phyloP scores from a whole-genome alignment of 2,888 invertebrate species.

The Nomada goodeniana region DNA sequence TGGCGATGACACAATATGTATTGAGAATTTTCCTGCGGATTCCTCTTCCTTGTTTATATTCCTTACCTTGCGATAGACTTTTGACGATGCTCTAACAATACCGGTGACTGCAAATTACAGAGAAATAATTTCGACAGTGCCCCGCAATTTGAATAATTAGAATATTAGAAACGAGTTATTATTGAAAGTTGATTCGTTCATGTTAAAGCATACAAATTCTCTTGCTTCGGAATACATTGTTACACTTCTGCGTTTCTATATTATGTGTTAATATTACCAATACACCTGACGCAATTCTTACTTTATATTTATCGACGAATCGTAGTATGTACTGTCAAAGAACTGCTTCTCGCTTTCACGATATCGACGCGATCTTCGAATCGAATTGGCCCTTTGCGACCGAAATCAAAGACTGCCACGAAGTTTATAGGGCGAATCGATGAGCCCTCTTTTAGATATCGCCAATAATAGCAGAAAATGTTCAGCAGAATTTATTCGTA shows the following conservation, averaged over 20 bases:
- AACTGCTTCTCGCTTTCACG: not conserved
- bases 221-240: not conserved
- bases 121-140: not conserved
- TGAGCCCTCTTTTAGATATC: slow-evolving; percentile 7
- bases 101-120: not conserved
- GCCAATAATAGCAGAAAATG: slow-evolving; percentile 1
- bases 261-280: not conserved
- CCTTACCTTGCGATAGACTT: not conserved
- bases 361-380: not conserved
- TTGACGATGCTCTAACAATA: not conserved
- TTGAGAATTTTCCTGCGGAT: slow-evolving; percentile 14
- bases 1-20: slow-evolving; percentile 7
- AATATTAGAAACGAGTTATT: too few species aligned
- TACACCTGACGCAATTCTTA: not conserved
- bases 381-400: not conserved
- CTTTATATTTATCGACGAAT: not conserved
- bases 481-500: slow-evolving; percentile 25
- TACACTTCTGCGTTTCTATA: not conserved
- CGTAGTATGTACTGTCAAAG: not conserved
- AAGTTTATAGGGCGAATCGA: not conserved
- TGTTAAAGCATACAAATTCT: too few species aligned
- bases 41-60: not conserved
- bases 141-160: too few species aligned
- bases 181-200: too few species aligned
- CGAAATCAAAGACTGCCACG: not conserved